Conservation (phyloP, 2,797 vertebrate genomes). For the Chiropotes sagulatus region DNA sequence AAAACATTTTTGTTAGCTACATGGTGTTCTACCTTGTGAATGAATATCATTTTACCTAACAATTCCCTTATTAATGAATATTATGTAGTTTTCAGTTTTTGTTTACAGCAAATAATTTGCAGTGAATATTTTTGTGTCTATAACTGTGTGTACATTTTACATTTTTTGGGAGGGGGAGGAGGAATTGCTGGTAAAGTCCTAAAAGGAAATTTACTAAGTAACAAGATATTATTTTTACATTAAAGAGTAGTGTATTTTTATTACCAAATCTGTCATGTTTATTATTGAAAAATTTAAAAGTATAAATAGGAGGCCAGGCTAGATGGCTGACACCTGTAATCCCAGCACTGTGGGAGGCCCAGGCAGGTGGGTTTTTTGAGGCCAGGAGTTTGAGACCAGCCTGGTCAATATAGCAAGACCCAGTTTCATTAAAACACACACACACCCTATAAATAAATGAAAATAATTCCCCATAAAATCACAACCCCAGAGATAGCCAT, state of each 20-base stretch:
- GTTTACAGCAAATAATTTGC: constrained; percentile 23
- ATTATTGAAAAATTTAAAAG: background rate
- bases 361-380: background rate
- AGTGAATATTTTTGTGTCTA: background rate
- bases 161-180: background rate
- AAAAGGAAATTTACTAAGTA: constrained; percentile 47
- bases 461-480: background rate
- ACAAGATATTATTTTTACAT: constrained; percentile 36
- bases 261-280: constrained; percentile 28
- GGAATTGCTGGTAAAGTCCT: constrained; percentile 27
- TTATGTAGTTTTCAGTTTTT: constrained; percentile 22
- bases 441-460: background rate
- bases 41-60: constrained; percentile 31
- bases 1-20: constrained; percentile 43
- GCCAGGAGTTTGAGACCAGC: background rate
- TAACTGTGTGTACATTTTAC: background rate
- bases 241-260: constrained; percentile 35
- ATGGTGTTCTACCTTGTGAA: background rate
- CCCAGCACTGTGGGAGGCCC: background rate
- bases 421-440: background rate
- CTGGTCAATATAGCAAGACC: background rate
- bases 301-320: background rate
- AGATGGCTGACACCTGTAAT: background rate
- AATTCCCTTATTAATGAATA: background rate
- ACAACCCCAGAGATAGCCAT: background rate